Conservation (phyloP, 2,888 invertebrate genomes). For the Amphipyra berbera region DNA sequence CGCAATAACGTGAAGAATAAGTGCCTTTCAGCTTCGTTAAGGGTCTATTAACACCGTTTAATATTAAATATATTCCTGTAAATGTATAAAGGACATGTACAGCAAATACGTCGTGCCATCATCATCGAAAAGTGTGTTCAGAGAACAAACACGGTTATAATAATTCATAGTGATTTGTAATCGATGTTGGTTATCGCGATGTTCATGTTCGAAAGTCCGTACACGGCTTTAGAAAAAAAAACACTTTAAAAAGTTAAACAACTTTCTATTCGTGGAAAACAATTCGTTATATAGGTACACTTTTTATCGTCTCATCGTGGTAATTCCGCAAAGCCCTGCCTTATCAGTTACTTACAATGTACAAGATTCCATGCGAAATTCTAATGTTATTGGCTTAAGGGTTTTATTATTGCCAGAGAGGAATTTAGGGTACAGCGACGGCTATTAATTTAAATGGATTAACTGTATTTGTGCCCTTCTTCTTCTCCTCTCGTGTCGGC, state of each 20-base stretch:
- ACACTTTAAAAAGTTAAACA: neutral
- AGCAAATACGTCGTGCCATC: no score
- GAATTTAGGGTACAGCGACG: conserved; percentile 24
- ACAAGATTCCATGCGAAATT: conserved; percentile 27
- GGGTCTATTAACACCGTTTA: no score
- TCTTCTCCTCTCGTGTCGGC: neutral
- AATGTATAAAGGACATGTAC: no score
- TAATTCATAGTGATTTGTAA: no score
- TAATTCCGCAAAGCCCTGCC: conserved; percentile 16
- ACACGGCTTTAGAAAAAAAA: neutral
- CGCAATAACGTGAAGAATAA: no score
- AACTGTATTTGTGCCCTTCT: conserved; percentile 9
- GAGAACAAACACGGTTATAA: no score
- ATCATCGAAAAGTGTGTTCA: no score
- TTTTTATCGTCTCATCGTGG: conserved; percentile 9
- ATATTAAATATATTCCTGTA: no score
- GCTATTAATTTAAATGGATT: conserved; percentile 27
- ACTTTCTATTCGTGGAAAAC: conserved; percentile 4
- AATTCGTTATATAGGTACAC: conserved; percentile 11
- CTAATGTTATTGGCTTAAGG: conserved; percentile 17
- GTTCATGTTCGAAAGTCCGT: no score
- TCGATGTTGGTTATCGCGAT: no score
- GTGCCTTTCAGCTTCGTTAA: no score
- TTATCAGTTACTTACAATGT: conserved; percentile 30
- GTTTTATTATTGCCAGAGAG: conserved; percentile 18